Evolutionary conservation across 2,113 vertebrate genomes (phyloP).

Genomic region (Mus pahari): DNA sequence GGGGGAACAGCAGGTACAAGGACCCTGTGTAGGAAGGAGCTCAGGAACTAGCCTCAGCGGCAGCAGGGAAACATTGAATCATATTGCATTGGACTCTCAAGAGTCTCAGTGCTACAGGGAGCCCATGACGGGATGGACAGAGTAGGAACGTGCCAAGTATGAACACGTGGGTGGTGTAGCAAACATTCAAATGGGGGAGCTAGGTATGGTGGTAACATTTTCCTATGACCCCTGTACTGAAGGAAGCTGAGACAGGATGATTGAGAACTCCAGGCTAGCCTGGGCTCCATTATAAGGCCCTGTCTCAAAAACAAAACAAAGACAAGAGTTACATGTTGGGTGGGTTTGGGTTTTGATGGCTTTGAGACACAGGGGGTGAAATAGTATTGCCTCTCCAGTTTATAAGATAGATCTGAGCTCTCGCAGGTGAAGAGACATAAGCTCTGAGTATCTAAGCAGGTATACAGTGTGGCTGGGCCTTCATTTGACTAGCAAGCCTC

Average conservation of each 20-base stretch:
- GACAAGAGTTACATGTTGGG: background rate
- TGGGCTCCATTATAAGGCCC: background rate
- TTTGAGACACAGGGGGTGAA: background rate
- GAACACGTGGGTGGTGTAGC: background rate
- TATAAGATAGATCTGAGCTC: background rate
- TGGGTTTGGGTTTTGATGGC: background rate
- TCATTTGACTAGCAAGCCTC: too few species aligned
- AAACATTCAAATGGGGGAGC: background rate
- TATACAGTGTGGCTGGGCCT: rapidly evolving
- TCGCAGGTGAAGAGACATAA: background rate
- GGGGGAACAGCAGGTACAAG: background rate
- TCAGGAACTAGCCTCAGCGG: background rate
- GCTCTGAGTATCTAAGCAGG: background rate
- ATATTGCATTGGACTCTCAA: background rate
- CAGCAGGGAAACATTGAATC: background rate
- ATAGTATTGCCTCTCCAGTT: background rate
- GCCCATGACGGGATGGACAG: background rate
- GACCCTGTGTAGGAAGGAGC: background rate
- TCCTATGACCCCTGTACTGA: background rate
- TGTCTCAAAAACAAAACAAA: background rate
- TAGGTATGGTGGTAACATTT: background rate
- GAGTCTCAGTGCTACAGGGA: background rate
- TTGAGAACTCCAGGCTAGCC: background rate
- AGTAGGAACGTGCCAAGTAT: background rate
- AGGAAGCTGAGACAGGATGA: background rate